Evolutionary conservation across 2,888 invertebrate genomes (phyloP).

Genomic region (Acanthosepion pharaonis): DNA sequence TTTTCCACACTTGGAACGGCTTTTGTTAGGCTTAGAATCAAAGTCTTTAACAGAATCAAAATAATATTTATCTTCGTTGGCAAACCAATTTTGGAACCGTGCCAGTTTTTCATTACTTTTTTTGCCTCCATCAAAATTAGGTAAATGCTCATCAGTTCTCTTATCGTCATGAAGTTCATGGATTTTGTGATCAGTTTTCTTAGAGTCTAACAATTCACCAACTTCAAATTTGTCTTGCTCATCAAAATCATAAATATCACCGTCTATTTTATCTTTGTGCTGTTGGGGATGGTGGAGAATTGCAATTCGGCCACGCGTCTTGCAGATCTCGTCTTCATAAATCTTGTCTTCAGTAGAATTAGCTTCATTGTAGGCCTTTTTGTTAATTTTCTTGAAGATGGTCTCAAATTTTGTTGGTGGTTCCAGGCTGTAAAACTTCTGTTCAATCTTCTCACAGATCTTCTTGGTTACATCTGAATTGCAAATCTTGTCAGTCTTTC

Average conservation of each 20-base stretch:
- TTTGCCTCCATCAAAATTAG: not conserved
- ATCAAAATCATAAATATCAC: conserved; percentile 40
- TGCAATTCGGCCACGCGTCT: not conserved
- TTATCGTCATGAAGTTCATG: not conserved
- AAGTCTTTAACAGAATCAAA: not conserved
- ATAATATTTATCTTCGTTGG: not conserved
- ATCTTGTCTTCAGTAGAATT: not conserved
- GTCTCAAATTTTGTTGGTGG: not conserved
- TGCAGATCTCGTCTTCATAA: not conserved
- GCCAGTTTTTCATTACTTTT: conserved; percentile 36
- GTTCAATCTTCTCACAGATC: conserved; percentile 15
- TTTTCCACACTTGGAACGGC: not conserved
- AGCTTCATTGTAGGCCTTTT: not conserved
- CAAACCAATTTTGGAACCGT: conserved; percentile 1
- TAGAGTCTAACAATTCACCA: not conserved
- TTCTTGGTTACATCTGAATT: conserved; percentile 34
- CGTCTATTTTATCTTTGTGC: not conserved
- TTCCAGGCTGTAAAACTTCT: not conserved
- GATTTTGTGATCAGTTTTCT: not conserved
- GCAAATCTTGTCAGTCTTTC: not conserved
- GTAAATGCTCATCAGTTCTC: not conserved
- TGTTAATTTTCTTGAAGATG: conserved; percentile 33
- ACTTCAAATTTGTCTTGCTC: conserved; percentile 34
- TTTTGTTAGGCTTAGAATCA: not conserved
- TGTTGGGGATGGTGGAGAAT: conserved; percentile 36